Base-by-base conservation (phyloP, 2,888 invertebrate species). In the Drosophila prostipennis region DNA sequence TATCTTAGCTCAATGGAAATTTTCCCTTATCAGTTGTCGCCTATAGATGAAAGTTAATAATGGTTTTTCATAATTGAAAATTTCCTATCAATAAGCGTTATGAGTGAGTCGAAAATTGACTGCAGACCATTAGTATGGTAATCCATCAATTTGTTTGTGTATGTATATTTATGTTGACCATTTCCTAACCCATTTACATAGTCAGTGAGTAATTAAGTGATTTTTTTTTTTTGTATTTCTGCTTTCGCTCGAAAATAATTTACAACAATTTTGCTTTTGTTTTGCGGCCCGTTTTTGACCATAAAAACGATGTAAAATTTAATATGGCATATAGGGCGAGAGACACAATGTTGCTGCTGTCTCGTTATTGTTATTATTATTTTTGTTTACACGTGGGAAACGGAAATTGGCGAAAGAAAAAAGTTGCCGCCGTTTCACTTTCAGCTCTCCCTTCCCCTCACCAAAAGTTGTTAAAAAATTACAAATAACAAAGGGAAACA, bases 351-450 rank as follows among this genome's bases (percentile, higher is more conserved):
- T 43, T 37, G 48, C 39, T 29, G 26, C 29, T 40, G 42, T 6
- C 46, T 26, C 10, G 45, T 54, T 58, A 60, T 57, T 45, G 51
- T 60, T 78, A 64, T 74, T 59, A 59, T 60, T 64, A 57, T 64
- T 59, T 77, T 79, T 77, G 79, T 77, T 79, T 75, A 75, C 45
- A 69, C 79, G 79, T 79, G 79, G 77, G 79, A 79, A 79, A 79
- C 77, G 79, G 75, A 79, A 79, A 79, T 77, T 75, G 68, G 61
- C 55, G 39, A 60, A 37, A 37, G 23, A 57, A 57, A 72, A 45
- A 63, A 16, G 52, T 52, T 42, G 43, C 49, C 45, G 64, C 19
- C 65, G 69, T 78, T 78, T 78, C 73, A 76, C 78, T 73, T 76
- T 78, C 69, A 45, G 61, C 26, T 32, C 29, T 23, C 46, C 52